Percentiles rank a stretch among this genome's conserved stretches.
Evolutionary conservation across 2,797 vertebrate species (phyloP).

Genomic region (Karalla daura): DNA sequence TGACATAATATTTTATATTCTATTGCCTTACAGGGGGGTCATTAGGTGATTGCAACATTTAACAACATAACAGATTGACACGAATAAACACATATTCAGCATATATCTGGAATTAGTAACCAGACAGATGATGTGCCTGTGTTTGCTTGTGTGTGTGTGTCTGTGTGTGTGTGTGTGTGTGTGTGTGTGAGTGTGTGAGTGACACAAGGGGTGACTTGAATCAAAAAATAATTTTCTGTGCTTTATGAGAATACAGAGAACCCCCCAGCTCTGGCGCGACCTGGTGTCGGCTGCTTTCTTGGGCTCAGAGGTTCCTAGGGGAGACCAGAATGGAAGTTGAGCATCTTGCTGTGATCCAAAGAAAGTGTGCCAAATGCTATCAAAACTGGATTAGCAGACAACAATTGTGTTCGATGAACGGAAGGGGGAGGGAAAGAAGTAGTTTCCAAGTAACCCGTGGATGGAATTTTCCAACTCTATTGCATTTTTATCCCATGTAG

Average conservation of each 20-base stretch:
- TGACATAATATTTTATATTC: conserved; percentile 82
- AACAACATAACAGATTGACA: conserved; percentile 72
- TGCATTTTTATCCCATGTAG: conserved; percentile 56
- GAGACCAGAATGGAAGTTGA: conserved; percentile 86
- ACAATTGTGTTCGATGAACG: conserved; percentile 85
- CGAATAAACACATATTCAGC: conserved; percentile 68
- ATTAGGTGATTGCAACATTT: conserved; percentile 74
- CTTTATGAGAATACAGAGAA: conserved; percentile 72
- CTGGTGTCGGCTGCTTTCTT: conserved; percentile 82
- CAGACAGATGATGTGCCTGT: conserved; percentile 41
- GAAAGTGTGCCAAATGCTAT: conserved; percentile 90
- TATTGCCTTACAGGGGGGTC: conserved; percentile 69
- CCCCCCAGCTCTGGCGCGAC: conserved; percentile 76
- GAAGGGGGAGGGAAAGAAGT: conserved; percentile 68
- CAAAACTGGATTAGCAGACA: conserved; percentile 88
- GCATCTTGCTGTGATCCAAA: conserved; percentile 88
- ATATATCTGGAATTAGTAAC: conserved; percentile 64
- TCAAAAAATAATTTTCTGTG: conserved; percentile 79
- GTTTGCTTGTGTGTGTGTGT: conserved; percentile 22
- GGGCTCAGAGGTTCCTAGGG: conserved; percentile 85
- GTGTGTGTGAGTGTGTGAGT: conserved; percentile 20
- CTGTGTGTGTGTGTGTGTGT: conserved; percentile 19
- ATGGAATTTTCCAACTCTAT: conserved; percentile 80
- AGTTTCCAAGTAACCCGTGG: conserved; percentile 84
- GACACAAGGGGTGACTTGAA: conserved; percentile 75